Conservation (phyloP, 2,113 vertebrate genomes). For the Chlamydotis undulata region DNA sequence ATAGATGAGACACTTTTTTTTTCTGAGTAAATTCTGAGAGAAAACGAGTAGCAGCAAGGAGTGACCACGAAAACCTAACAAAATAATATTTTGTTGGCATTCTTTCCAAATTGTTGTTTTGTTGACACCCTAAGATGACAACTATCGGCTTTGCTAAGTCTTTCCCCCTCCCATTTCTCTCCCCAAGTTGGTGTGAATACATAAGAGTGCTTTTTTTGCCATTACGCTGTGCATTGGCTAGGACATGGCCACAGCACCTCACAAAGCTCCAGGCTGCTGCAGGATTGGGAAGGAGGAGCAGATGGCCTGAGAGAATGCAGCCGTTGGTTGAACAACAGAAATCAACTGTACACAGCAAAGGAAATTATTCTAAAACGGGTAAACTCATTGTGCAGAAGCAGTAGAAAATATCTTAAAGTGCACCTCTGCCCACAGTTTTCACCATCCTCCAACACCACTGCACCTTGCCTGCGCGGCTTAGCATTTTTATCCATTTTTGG, state of each 20-base stretch:
- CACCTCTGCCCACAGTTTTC: not conserved
- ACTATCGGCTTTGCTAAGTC: not conserved
- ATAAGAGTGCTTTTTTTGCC: not conserved
- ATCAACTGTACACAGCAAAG: not conserved
- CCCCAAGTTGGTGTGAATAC: not conserved
- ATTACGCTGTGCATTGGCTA: not conserved
- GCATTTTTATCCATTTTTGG: not conserved
- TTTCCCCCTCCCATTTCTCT: not conserved
- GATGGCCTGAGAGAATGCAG: not conserved
- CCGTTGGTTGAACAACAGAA: not conserved
- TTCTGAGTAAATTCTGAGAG: not conserved
- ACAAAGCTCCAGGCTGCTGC: not conserved
- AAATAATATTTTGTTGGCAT: not conserved
- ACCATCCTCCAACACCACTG: not conserved
- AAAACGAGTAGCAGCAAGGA: not conserved
- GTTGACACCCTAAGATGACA: not conserved
- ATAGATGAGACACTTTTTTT: not conserved
- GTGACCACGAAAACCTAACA: not conserved
- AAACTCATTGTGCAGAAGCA: not conserved
- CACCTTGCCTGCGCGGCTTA: not conserved
- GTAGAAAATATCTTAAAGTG: not conserved
- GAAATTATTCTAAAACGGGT: not conserved
- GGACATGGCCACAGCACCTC: not conserved
- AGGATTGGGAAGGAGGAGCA: constrained; percentile 1
- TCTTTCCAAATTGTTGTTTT: not conserved